Conservation (phyloP, 2,888 invertebrate genomes). For the Ormyrus rosae region DNA sequence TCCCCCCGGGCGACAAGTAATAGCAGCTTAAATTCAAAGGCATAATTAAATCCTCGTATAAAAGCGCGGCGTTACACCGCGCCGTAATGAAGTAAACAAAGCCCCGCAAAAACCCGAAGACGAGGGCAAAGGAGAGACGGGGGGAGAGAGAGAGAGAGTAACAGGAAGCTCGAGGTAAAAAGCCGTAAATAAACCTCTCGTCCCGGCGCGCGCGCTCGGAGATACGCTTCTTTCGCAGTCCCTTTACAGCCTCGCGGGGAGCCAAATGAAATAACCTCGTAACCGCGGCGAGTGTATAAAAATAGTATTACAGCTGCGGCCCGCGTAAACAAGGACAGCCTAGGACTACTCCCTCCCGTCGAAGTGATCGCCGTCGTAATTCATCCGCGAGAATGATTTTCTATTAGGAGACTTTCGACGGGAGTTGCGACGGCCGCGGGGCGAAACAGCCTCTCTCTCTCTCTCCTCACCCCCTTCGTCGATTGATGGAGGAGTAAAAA, state of each 20-base stretch:
- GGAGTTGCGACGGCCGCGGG: neutral
- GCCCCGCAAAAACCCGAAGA: too few species aligned
- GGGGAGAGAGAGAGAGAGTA: too few species aligned
- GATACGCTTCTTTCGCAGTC: neutral
- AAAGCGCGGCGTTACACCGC: too few species aligned
- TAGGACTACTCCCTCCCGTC: neutral
- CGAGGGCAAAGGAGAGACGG: too few species aligned
- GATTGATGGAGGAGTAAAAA: slow-evolving; percentile 45
- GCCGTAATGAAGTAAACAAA: too few species aligned
- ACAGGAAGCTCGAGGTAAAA: neutral
- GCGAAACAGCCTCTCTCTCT: neutral
- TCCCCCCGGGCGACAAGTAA: too few species aligned
- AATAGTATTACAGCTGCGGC: slow-evolving; percentile 30
- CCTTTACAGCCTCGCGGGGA: neutral
- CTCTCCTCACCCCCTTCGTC: neutral
- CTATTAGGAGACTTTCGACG: slow-evolving; percentile 21
- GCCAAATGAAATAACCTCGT: slow-evolving; percentile 49
- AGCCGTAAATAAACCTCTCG: neutral
- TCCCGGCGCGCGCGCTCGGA: neutral
- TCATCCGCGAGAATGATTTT: slow-evolving; percentile 36
- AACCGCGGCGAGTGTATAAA: slow-evolving; percentile 31
- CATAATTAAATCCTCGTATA: too few species aligned
- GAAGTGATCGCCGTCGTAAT: neutral
- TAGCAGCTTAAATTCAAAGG: too few species aligned
- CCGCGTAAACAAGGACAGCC: neutral